Evolutionary conservation across 92 coral and sea anemone genomes (phyloP).

Genomic region (Porites evermanni): DNA sequence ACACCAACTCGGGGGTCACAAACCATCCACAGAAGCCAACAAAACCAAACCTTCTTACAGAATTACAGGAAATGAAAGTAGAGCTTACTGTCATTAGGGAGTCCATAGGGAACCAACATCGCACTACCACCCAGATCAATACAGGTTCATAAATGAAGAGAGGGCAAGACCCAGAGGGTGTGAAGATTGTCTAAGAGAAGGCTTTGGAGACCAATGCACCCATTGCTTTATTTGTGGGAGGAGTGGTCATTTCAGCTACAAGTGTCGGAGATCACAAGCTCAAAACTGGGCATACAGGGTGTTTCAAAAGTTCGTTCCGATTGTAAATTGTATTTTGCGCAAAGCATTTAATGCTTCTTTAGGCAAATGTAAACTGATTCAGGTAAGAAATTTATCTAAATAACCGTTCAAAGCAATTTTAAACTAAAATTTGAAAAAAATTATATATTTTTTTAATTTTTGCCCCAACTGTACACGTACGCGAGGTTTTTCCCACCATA

Average conservation of each 20-base stretch:
- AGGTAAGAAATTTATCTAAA: too few relatives aligned
- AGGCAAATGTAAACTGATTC: too few relatives aligned
- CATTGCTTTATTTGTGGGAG: conserved; percentile 65
- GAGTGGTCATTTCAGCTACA: conserved; percentile 51
- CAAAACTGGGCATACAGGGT: neutral
- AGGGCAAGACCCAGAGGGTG: conserved; percentile 27
- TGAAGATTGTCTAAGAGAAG: conserved; percentile 40
- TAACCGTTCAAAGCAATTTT: too few relatives aligned
- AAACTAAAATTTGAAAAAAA: too few relatives aligned
- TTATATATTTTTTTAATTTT: too few relatives aligned
- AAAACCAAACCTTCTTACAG: conserved; percentile 22
- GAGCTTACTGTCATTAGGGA: conserved; percentile 37
- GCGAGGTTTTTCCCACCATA: too few relatives aligned
- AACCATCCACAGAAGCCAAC: neutral
- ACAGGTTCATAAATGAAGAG: neutral
- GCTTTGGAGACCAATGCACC: conserved; percentile 46
- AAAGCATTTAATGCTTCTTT: too few relatives aligned
- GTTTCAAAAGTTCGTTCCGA: conserved; percentile 26
- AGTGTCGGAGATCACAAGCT: conserved; percentile 19
- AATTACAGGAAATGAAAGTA: conserved; percentile 21
- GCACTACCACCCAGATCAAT: conserved; percentile 5
- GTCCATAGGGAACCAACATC: neutral
- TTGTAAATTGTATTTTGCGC: neutral
- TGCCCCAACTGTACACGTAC: too few relatives aligned
- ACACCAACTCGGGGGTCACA: too few relatives aligned